phyloP scores from a whole-genome alignment of 2,113 vertebrate genomes.

The Marcusenius ussheri region DNA sequence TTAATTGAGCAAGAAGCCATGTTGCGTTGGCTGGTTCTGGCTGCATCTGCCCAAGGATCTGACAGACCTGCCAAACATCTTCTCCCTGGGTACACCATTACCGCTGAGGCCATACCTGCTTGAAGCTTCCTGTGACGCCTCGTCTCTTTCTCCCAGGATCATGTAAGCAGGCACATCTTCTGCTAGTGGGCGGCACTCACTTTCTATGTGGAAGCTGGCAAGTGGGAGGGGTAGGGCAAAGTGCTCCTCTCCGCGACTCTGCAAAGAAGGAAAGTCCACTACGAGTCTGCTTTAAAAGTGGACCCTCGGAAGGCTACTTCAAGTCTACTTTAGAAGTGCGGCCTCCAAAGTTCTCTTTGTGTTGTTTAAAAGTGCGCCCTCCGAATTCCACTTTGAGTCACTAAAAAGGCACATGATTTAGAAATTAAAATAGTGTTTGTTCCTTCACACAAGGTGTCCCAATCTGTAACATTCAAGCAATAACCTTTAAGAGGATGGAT shows the following conservation, averaged over 20 bases:
- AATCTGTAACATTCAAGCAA: not conserved
- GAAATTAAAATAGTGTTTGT: not conserved
- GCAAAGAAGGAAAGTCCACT: constrained; percentile 42
- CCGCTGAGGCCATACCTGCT: constrained; percentile 12
- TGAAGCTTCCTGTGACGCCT: not conserved
- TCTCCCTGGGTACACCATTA: not conserved
- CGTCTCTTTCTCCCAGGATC: constrained; percentile 7
- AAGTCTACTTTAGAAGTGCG: not conserved
- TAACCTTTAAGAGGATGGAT: not conserved
- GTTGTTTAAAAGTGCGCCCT: not conserved
- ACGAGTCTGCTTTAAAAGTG: not conserved
- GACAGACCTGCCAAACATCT: not conserved
- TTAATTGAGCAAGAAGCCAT: not conserved
- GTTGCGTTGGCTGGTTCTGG: not conserved
- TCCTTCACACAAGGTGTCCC: not conserved
- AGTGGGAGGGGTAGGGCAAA: constrained; percentile 42
- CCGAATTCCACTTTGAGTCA: not conserved
- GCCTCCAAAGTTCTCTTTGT: not conserved
- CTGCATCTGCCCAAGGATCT: not conserved
- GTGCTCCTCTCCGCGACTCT: constrained; percentile 81
- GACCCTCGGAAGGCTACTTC: not conserved
- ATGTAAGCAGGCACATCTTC: constrained; percentile 21
- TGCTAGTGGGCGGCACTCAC: constrained; percentile 50
- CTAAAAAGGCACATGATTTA: not conserved
- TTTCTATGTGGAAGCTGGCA: constrained; percentile 57